These are phyloP conservation scores for Hippoglossus stenolepis DNA, from an alignment of 2,113 vertebrate genomes.

Conservation along the genomic window DNA sequence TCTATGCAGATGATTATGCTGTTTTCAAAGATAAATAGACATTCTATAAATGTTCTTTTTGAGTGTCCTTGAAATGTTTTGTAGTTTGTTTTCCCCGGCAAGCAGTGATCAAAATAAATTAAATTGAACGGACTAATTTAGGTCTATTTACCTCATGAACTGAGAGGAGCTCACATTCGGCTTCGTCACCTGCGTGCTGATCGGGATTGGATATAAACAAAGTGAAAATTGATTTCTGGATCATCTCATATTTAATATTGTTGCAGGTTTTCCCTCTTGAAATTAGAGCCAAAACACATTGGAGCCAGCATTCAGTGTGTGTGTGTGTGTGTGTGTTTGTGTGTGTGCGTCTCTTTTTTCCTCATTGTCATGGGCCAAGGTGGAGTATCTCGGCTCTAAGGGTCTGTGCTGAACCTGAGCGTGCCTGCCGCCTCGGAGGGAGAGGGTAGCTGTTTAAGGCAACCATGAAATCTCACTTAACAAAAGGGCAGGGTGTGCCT, in stretches of 20 bases:
- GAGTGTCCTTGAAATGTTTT: too few species aligned
- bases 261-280: not conserved
- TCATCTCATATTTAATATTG: not conserved
- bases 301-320: too few species aligned
- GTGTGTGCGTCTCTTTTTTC: conserved; percentile 29
- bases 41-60: too few species aligned
- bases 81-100: too few species aligned
- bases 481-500: conserved; percentile 71
- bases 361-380: conserved; percentile 51
- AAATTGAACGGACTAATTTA: too few species aligned
- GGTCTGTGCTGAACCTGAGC: conserved; percentile 60
- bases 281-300: not conserved
- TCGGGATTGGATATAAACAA: not conserved
- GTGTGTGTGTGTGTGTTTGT: not conserved
- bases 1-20: too few species aligned
- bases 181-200: not conserved
- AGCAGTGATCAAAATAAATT: too few species aligned
- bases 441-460: conserved; percentile 69
- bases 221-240: not conserved
- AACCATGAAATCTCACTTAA: conserved; percentile 77
- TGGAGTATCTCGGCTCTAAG: conserved; percentile 31
- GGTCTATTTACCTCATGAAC: too few species aligned
- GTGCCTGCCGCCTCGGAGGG: conserved; percentile 42
- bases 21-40: too few species aligned
- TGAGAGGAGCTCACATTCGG: too few species aligned